Conservation (phyloP, 2,888 invertebrate species). For the Drosophila maculinotata region DNA sequence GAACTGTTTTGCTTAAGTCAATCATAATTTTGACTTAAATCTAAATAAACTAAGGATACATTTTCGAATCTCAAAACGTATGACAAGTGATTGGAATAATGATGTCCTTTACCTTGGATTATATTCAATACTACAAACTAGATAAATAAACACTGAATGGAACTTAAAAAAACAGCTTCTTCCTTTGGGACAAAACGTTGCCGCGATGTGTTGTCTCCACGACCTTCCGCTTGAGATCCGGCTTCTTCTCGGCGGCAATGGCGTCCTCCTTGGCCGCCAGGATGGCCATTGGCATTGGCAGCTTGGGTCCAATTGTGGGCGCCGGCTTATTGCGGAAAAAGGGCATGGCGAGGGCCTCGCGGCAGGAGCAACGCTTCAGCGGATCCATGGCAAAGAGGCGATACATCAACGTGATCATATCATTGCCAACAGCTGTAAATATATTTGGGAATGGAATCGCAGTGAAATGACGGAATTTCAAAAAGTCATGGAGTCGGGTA, state of each 20-base stretch:
- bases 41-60: too few relatives aligned
- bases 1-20: too few relatives aligned
- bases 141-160: constrained; percentile 23
- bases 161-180: constrained; percentile 86
- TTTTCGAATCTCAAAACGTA: too few relatives aligned
- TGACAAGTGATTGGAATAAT: too few relatives aligned
- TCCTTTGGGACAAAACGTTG: constrained; percentile 85
- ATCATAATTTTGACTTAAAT: too few relatives aligned
- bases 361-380: constrained; percentile 91
- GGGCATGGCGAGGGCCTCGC: constrained; percentile 93
- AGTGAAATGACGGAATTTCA: constrained; percentile 95
- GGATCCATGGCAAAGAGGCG: constrained; percentile 93
- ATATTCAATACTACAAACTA: constrained; percentile 40
- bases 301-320: constrained; percentile 92
- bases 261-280: constrained; percentile 68
- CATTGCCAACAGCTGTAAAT: constrained; percentile 97
- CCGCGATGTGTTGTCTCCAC: constrained; percentile 88
- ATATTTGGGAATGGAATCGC: constrained; percentile 95
- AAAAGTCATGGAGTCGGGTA: constrained; percentile 93
- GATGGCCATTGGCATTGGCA: constrained; percentile 87
- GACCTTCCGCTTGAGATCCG: constrained; percentile 89
- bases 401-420: constrained; percentile 93
- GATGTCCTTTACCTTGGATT: too few relatives aligned
- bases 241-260: constrained; percentile 84
- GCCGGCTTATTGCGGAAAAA: constrained; percentile 96